phyloP scores from a whole-genome alignment of 2,888 invertebrate species.

The Drosophila atripex region DNA sequence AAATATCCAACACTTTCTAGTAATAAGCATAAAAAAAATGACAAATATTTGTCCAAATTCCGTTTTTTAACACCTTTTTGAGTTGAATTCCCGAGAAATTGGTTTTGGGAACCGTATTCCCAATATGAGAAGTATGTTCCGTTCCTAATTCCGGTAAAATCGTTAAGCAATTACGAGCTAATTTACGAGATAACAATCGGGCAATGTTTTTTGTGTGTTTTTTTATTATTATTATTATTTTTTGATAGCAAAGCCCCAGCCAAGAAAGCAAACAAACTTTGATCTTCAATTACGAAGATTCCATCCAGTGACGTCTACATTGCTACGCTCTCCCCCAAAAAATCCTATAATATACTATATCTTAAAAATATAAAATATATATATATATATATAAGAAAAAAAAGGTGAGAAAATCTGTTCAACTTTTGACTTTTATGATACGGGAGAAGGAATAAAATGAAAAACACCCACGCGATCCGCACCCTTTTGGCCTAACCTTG shows the following conservation, averaged over 20 bases:
- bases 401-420: constrained; percentile 37
- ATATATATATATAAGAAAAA: neutral
- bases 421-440: constrained; percentile 35
- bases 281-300: constrained; percentile 33
- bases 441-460: neutral
- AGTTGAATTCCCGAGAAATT: constrained; percentile 6
- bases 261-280: constrained; percentile 36
- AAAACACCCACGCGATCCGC: constrained; percentile 15
- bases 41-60: constrained; percentile 2
- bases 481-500: constrained; percentile 43
- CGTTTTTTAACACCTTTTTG: constrained; percentile 14
- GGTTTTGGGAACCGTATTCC: neutral
- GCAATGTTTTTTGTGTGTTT: constrained; percentile 7
- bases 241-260: constrained; percentile 26
- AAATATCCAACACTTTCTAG: neutral
- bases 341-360: neutral
- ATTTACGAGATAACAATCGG: constrained; percentile 30
- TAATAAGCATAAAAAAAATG: neutral
- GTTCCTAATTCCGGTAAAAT: constrained; percentile 35
- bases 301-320: constrained; percentile 29
- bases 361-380: neutral
- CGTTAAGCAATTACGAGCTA: constrained; percentile 33
- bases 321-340: neutral
- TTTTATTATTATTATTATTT: constrained; percentile 1
- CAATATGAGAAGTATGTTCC: constrained; percentile 10